phyloP scores from a whole-genome alignment of 2,797 vertebrate species.

The Pyrocephalus nanus region DNA sequence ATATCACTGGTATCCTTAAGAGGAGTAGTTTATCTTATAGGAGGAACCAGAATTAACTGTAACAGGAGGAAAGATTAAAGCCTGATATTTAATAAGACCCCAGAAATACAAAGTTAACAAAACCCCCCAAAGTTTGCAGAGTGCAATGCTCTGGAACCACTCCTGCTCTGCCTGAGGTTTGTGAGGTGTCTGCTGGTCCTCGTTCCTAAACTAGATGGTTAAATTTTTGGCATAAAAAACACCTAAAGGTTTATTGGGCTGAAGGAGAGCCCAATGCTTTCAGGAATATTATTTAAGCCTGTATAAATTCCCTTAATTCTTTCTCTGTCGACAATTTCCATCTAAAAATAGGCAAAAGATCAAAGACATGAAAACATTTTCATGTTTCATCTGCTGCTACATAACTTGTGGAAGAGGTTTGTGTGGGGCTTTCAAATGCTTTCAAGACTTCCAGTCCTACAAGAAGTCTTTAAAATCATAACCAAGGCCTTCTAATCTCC shows the following conservation, averaged over 20 bases:
- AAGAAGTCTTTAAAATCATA: not conserved
- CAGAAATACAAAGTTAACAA: not conserved
- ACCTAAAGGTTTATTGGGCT: not conserved
- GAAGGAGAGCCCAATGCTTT: not conserved
- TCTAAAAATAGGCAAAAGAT: not conserved
- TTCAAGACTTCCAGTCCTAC: not conserved
- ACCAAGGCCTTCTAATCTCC: not conserved
- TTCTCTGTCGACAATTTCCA: not conserved
- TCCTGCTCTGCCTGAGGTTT: not conserved
- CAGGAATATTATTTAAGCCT: not conserved
- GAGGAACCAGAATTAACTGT: not conserved
- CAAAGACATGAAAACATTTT: not conserved
- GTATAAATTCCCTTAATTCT: not conserved
- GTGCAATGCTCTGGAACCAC: not conserved
- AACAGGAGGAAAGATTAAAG: not conserved
- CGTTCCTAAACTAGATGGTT: not conserved
- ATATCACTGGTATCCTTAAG: not conserved
- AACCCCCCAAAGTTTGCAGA: not conserved
- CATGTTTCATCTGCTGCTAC: not conserved
- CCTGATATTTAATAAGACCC: not conserved
- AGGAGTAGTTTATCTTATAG: not conserved
- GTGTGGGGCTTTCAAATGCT: not conserved
- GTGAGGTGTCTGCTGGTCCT: not conserved
- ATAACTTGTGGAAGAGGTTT: not conserved
- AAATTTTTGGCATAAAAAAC: not conserved